Percentiles rank a stretch among this genome's conserved stretches.
Evolutionary conservation across 2,888 invertebrate genomes (phyloP).

Genomic region (Cancer borealis): DNA sequence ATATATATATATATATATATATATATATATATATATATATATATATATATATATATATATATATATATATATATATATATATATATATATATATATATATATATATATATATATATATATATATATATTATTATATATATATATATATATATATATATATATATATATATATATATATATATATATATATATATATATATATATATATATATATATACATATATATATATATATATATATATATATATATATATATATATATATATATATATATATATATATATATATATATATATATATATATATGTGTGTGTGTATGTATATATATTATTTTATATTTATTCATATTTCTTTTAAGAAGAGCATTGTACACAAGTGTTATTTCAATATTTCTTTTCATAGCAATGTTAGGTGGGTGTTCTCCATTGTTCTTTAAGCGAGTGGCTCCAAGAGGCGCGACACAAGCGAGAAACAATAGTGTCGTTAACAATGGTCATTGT

Average conservation of each 20-base stretch:
- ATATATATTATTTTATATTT: not conserved
- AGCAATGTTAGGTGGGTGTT: not conserved
- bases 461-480: slow-evolving; percentile 24
- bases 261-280: not conserved
- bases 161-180: no score
- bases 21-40: not conserved
- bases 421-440: not conserved
- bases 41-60: not conserved
- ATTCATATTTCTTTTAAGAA: no score
- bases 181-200: no score
- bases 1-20: not conserved
- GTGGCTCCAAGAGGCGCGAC: not conserved
- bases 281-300: not conserved
- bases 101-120: no score
- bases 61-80: not conserved
- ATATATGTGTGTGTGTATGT: no score
- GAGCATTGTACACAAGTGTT: not conserved
- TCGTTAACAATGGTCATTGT: not conserved
- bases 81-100: no score
- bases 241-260: not conserved
- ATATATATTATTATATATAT: no score
- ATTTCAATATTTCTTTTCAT: not conserved
- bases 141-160: no score
- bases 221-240: not conserved
- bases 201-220: not conserved